These are phyloP conservation scores for Capreolus pygargus DNA, from an alignment of 2,113 vertebrate species.

Conservation along the genomic window DNA sequence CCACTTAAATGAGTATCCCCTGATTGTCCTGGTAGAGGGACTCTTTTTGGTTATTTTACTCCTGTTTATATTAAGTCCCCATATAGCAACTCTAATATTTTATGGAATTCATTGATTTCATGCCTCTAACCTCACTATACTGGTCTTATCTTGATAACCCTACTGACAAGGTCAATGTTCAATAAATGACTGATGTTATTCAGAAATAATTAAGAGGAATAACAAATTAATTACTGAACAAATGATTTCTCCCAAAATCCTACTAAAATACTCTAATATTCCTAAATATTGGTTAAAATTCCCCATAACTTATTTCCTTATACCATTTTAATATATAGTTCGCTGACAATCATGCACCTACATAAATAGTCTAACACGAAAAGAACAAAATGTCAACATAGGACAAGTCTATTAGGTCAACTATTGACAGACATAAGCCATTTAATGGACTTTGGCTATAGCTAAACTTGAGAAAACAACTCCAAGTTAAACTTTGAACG, in stretches of 20 bases:
- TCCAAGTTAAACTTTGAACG: constrained; percentile 66
- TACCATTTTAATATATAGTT: background rate
- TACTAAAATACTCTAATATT: background rate
- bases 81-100: background rate
- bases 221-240: background rate
- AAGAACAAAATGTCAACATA: constrained; percentile 19
- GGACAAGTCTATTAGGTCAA: constrained; percentile 51
- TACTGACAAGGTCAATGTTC: background rate
- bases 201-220: background rate
- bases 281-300: background rate
- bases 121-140: background rate
- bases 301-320: background rate
- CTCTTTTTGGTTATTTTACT: background rate
- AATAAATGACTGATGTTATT: background rate
- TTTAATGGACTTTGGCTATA: constrained; percentile 55
- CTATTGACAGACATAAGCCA: constrained; percentile 59
- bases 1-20: background rate
- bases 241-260: background rate
- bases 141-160: background rate
- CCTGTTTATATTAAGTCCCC: background rate
- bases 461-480: constrained; percentile 56
- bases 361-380: background rate
- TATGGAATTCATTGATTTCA: background rate
- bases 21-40: background rate
- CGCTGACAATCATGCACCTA: background rate